Percentiles rank a stretch among this genome's conserved stretches.
These are phyloP conservation scores for Hyles euphorbiae DNA, from an alignment of 1,140 invertebrate genomes.

Conservation along the genomic window DNA sequence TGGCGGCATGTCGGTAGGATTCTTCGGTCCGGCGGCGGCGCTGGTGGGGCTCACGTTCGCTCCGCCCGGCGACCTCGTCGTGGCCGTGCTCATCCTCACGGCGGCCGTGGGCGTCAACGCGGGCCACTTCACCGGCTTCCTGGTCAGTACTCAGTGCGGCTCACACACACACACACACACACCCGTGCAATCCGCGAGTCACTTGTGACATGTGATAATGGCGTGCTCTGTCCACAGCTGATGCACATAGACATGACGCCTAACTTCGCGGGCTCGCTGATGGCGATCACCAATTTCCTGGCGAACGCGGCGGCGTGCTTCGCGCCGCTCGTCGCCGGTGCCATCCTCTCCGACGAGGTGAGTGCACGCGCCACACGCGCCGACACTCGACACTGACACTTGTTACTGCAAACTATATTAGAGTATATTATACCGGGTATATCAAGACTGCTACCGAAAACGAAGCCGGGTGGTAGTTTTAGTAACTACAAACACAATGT, in stretches of 20 bases:
- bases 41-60: constrained; percentile 78
- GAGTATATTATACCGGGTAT: too few relatives aligned
- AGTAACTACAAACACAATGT: too few relatives aligned
- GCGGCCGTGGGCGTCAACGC: constrained; percentile 83
- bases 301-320: constrained; percentile 84
- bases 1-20: constrained; percentile 52
- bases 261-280: constrained; percentile 81
- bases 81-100: constrained; percentile 77
- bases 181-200: too few relatives aligned
- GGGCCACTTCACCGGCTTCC: constrained; percentile 80
- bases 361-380: background rate
- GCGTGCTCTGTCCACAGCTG: constrained; percentile 32
- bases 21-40: constrained; percentile 76
- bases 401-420: too few relatives aligned
- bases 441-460: too few relatives aligned
- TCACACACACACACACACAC: too few relatives aligned
- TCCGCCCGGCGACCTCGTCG: constrained; percentile 52
- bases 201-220: too few relatives aligned
- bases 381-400: too few relatives aligned
- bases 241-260: constrained; percentile 87
- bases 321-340: constrained; percentile 77
- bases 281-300: constrained; percentile 84
- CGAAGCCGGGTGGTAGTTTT: too few relatives aligned
- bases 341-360: constrained; percentile 78
- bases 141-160: constrained; percentile 25